These are phyloP conservation scores for Baryphthengus martii DNA, from an alignment of 2,113 vertebrate genomes.

Conservation along the genomic window DNA sequence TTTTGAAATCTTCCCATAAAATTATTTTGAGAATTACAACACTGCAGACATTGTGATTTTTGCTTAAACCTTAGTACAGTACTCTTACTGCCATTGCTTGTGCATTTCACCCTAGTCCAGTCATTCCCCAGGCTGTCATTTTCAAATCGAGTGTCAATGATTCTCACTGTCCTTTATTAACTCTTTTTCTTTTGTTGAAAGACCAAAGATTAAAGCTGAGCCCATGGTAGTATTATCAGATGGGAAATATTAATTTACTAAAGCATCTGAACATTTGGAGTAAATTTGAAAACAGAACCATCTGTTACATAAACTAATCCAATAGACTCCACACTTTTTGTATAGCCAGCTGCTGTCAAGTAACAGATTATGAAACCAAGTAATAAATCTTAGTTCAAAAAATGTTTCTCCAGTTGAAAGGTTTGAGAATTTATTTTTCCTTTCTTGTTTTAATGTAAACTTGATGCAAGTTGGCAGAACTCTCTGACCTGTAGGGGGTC, in stretches of 20 bases:
- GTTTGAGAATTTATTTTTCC: conserved; percentile 31
- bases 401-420: conserved; percentile 44
- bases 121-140: neutral
- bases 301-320: conserved; percentile 74
- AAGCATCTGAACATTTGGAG: conserved; percentile 73
- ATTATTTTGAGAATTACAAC: neutral
- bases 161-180: conserved; percentile 34
- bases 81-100: neutral
- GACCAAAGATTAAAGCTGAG: conserved; percentile 53
- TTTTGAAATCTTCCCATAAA: neutral
- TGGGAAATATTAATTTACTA: conserved; percentile 73
- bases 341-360: conserved; percentile 70
- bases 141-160: conserved; percentile 10
- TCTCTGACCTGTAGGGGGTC: conserved; percentile 2
- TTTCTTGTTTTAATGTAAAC: conserved; percentile 67
- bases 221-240: conserved; percentile 63
- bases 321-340: conserved; percentile 65
- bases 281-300: conserved; percentile 80
- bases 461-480: conserved; percentile 40
- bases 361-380: conserved; percentile 71
- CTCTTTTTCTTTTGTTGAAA: conserved; percentile 40
- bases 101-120: neutral
- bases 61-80: neutral
- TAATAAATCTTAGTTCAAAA: conserved; percentile 66
- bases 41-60: neutral